phyloP scores from a whole-genome alignment of 2,888 invertebrate species.

The Amphipoea oculea region DNA sequence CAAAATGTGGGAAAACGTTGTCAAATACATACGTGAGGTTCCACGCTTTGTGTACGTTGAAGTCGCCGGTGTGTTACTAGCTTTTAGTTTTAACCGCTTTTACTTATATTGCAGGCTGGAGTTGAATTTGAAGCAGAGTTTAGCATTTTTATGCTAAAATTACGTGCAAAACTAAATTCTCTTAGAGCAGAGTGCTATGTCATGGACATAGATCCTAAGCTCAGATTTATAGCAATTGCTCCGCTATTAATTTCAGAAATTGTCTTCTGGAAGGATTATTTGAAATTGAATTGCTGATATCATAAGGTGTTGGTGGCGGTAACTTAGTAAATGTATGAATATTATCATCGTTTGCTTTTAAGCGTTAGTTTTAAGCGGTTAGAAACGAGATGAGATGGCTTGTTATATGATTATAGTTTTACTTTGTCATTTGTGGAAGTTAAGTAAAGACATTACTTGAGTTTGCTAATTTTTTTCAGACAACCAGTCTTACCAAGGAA shows the following conservation, averaged over 20 bases:
- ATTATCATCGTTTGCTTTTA: conserved; percentile 42
- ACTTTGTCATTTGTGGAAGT: background rate
- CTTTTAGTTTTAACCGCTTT: conserved; percentile 34
- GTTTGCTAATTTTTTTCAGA: background rate
- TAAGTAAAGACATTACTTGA: background rate
- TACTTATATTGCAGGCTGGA: conserved; percentile 31
- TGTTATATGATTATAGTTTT: background rate
- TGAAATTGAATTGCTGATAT: conserved; percentile 44
- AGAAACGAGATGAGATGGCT: background rate
- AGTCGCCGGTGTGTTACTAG: conserved; percentile 2
- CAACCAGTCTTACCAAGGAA: too few species aligned
- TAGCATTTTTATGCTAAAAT: conserved; percentile 54
- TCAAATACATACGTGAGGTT: background rate
- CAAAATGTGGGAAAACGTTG: conserved; percentile 1
- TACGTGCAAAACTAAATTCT: conserved; percentile 43
- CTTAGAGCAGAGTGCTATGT: conserved; percentile 36
- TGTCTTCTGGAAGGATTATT: conserved; percentile 48
- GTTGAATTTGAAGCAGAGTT: conserved; percentile 44
- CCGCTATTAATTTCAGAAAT: conserved; percentile 51
- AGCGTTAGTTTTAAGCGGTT: conserved; percentile 3
- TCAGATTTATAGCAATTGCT: conserved; percentile 51
- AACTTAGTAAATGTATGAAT: conserved; percentile 38
- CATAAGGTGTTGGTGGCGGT: conserved; percentile 27
- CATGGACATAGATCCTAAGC: conserved; percentile 42
- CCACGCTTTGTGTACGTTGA: background rate